A percentile compares a stretch with the other conserved stretches of the same genome.
These are phyloP conservation scores for Channa argus DNA, from an alignment of 2,113 vertebrate species.

Conservation along the genomic window DNA sequence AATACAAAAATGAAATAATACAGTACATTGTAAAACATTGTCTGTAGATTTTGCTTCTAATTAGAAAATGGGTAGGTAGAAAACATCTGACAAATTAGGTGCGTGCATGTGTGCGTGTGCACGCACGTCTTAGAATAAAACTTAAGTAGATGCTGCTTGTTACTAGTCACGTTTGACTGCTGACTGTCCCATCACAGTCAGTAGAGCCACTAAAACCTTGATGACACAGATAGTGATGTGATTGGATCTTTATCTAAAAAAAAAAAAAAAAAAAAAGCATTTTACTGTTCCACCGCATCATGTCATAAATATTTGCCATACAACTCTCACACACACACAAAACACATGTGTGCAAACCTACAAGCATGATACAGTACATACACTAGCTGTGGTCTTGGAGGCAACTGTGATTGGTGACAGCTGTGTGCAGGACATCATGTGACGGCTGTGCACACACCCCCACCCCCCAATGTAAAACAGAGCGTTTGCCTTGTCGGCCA, in stretches of 20 bases:
- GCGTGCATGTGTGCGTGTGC: background rate
- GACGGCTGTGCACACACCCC: conserved; percentile 43
- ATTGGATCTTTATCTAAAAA: background rate
- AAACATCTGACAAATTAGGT: too few species aligned
- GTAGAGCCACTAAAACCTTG: background rate
- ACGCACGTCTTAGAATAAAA: too few species aligned
- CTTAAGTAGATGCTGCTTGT: too few species aligned
- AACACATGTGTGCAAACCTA: too few species aligned
- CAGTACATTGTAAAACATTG: too few species aligned
- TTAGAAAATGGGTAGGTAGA: too few species aligned
- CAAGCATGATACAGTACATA: background rate
- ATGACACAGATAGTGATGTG: too few species aligned
- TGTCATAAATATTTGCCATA: conserved; percentile 2
- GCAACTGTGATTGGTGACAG: conserved; percentile 64
- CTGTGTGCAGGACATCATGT: conserved; percentile 65
- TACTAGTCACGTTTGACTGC: background rate
- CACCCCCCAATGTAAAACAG: conserved; percentile 62
- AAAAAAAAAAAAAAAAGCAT: background rate
- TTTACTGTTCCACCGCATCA: background rate
- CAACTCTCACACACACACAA: conserved; percentile 1
- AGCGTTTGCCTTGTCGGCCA: conserved; percentile 53
- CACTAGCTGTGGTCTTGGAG: conserved; percentile 36
- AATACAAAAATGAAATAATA: too few species aligned
- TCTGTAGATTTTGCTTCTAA: too few species aligned
- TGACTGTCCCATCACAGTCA: background rate